A percentile compares a stretch with the other conserved stretches of the same genome.
Evolutionary conservation across 92 coral and sea anemone species (phyloP).

Genomic region (Bergia sp.): DNA sequence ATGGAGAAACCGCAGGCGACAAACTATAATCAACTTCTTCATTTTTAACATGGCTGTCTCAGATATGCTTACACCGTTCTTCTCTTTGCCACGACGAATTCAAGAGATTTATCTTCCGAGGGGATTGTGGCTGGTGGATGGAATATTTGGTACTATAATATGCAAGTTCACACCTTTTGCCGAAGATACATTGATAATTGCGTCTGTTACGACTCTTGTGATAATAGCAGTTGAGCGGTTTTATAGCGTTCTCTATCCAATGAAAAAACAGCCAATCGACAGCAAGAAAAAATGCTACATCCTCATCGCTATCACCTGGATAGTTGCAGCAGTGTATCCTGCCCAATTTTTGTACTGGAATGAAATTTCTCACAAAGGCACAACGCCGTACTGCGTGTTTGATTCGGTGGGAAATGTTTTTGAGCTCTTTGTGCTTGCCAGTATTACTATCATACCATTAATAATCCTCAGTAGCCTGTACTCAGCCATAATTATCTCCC

Average conservation of each 20-base stretch:
- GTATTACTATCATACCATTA: neutral
- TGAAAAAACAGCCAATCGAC: slow-evolving; percentile 26
- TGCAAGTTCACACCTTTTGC: neutral
- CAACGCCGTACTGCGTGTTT: neutral
- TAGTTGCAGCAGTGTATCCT: neutral
- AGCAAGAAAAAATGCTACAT: slow-evolving; percentile 13
- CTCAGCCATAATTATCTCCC: neutral
- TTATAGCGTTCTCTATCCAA: slow-evolving; percentile 2
- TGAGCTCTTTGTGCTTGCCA: neutral
- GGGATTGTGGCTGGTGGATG: neutral
- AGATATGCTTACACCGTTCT: slow-evolving; percentile 4
- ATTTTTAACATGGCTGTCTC: slow-evolving; percentile 42
- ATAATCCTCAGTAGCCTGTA: neutral
- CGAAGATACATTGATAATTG: neutral
- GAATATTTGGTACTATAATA: neutral
- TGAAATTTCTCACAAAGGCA: neutral
- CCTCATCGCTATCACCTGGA: neutral
- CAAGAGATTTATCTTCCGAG: neutral
- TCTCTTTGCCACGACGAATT: neutral
- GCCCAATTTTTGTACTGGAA: neutral
- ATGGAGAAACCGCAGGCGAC: slow-evolving; percentile 30
- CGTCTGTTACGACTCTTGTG: neutral
- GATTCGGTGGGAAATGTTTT: neutral
- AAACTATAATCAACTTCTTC: slow-evolving; percentile 26
- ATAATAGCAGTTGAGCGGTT: slow-evolving; percentile 21